phyloP scores from a whole-genome alignment of 2,888 invertebrate genomes.

The Agriopis marginaria region DNA sequence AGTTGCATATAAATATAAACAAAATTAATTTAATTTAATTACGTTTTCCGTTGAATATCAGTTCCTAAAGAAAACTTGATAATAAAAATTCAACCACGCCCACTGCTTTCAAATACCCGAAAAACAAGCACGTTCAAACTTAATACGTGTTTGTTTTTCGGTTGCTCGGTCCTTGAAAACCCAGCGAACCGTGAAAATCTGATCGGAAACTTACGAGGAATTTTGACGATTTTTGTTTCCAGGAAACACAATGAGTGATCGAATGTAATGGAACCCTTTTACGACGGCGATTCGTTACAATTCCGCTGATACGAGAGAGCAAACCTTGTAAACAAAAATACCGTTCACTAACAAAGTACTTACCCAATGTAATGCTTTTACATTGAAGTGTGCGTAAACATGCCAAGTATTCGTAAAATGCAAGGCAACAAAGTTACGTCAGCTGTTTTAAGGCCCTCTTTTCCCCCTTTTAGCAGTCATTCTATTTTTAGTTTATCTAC shows the following conservation, averaged over 20 bases:
- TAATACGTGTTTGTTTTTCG: conserved; percentile 11
- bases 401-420: conserved; percentile 9
- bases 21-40: neutral
- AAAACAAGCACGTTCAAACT: conserved; percentile 5
- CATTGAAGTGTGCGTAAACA: conserved; percentile 10
- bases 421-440: conserved; percentile 1
- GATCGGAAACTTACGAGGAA: conserved; percentile 22
- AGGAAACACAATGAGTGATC: conserved; percentile 28
- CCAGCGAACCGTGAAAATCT: conserved; percentile 25
- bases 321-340: conserved; percentile 11
- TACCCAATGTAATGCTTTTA: conserved; percentile 7
- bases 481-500: too few relatives aligned
- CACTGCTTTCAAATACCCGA: neutral
- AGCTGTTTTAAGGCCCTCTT: neutral
- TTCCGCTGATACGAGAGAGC: neutral
- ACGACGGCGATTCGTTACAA: conserved; percentile 28
- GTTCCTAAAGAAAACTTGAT: neutral
- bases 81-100: neutral
- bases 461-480: neutral
- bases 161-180: conserved; percentile 9
- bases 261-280: conserved; percentile 26
- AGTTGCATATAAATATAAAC: too few relatives aligned
- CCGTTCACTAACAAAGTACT: neutral
- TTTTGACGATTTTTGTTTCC: conserved; percentile 25
- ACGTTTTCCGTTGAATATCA: neutral